These are phyloP conservation scores for Macrotrachela quadricornifera DNA, from an alignment of 1,140 invertebrate genomes.

Conservation along the genomic window DNA sequence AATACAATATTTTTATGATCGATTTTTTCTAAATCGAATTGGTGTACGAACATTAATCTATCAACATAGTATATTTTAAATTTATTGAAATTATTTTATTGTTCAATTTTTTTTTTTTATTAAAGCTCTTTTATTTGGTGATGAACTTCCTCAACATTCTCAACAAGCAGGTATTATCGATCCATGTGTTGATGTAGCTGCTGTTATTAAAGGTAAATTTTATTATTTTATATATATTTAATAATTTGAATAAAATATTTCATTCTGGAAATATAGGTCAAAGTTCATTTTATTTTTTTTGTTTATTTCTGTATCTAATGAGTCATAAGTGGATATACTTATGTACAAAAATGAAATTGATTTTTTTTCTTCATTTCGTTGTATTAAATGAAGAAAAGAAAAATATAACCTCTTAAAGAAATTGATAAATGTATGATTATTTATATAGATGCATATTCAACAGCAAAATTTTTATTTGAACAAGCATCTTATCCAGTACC, in stretches of 20 bases:
- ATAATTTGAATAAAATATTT: no score
- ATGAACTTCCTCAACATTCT: slow-evolving; percentile 44
- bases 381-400: no score
- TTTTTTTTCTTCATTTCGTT: no score
- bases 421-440: no score
- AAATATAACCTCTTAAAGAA: no score
- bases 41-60: slow-evolving; percentile 95
- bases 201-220: slow-evolving; percentile 32
- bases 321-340: no score
- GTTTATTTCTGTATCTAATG: no score
- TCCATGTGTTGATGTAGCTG: slow-evolving; percentile 63
- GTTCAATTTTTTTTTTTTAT: slow-evolving; percentile 11
- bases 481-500: slow-evolving; percentile 84
- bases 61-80: slow-evolving; percentile 65
- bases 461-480: slow-evolving; percentile 87
- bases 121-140: slow-evolving; percentile 66
- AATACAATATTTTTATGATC: slow-evolving; percentile 79
- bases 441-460: slow-evolving; percentile 66
- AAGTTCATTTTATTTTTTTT: no score
- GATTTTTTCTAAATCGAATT: slow-evolving; percentile 88
- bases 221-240: no score
- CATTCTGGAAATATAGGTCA: no score
- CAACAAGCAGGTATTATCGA: slow-evolving; percentile 85
- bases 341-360: no score
- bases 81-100: not conserved